Evolutionary conservation across 2,113 vertebrate species (phyloP).

Genomic region (Euleptes europaea): DNA sequence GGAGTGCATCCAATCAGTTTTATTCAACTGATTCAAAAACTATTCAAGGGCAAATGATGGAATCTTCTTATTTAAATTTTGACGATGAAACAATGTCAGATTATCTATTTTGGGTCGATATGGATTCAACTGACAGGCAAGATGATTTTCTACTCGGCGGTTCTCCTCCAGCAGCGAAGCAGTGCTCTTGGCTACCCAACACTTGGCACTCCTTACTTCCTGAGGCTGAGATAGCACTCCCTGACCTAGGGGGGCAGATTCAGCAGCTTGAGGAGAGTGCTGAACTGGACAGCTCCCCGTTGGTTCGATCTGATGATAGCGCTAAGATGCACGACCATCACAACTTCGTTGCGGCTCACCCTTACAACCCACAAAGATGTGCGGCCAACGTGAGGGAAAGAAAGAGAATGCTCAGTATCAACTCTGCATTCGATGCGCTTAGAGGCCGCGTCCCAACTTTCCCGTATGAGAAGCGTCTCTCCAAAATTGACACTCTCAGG

Average conservation of each 20-base stretch:
- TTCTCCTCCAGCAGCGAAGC: conserved; percentile 41
- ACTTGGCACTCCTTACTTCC: conserved; percentile 59
- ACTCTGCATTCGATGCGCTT: conserved; percentile 79
- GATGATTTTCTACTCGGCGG: conserved; percentile 71
- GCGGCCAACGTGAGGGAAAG: conserved; percentile 83
- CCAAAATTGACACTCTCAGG: conserved; percentile 81
- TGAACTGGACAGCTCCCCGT: conserved; percentile 67
- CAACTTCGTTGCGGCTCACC: conserved; percentile 43
- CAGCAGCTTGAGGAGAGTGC: conserved; percentile 50
- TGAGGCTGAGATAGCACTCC: conserved; percentile 65
- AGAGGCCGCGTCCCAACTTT: conserved; percentile 80
- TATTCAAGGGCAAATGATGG: conserved; percentile 48
- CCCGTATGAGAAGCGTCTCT: conserved; percentile 81
- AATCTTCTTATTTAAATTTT: conserved; percentile 68
- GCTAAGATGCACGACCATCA: conserved; percentile 7
- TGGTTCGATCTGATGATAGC: conserved; percentile 21
- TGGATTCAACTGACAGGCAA: conserved; percentile 61
- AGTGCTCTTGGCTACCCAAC: conserved; percentile 63
- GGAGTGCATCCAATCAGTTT: neutral
- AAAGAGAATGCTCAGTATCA: conserved; percentile 80
- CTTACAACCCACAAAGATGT: conserved; percentile 75
- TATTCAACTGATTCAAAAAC: neutral
- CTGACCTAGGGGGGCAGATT: conserved; percentile 63
- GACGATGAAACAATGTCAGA: conserved; percentile 67
- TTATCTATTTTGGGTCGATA: conserved; percentile 73